phyloP scores from a whole-genome alignment of 2,888 invertebrate species.

The Drosophila limbata region DNA sequence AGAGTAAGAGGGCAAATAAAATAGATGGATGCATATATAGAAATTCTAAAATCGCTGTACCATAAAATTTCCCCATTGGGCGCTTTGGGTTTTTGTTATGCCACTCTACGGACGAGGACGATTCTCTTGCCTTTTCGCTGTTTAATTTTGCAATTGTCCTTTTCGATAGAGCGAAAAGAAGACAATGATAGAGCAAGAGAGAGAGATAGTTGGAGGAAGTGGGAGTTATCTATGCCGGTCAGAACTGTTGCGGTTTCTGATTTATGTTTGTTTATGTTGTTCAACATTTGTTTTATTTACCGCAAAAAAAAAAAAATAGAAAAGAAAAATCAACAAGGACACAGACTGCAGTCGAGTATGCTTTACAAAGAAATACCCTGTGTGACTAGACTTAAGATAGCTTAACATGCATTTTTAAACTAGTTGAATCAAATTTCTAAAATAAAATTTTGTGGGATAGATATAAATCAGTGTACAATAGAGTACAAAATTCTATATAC shows the following conservation, averaged over 20 bases:
- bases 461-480: not conserved
- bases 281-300: slow-evolving; percentile 73
- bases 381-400: not conserved
- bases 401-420: not conserved
- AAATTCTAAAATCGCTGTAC: slow-evolving; percentile 79
- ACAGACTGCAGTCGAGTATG: not conserved
- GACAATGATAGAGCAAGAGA: not conserved
- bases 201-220: not conserved
- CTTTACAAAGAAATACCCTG: not conserved
- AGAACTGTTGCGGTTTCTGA: slow-evolving; percentile 70
- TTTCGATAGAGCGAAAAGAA: slow-evolving; percentile 46
- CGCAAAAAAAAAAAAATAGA: slow-evolving; percentile 32
- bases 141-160: slow-evolving; percentile 80
- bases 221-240: slow-evolving; percentile 71
- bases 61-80: slow-evolving; percentile 83
- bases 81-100: slow-evolving; percentile 57
- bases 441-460: not conserved
- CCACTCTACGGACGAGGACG: slow-evolving; percentile 57
- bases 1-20: slow-evolving; percentile 14
- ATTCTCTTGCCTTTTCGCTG: slow-evolving; percentile 70
- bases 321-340: slow-evolving; percentile 16
- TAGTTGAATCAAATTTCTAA: no score
- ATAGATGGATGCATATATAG: slow-evolving; percentile 53
- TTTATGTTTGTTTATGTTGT: slow-evolving; percentile 74
- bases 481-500: not conserved